These are phyloP conservation scores for Fragum fragum DNA, from an alignment of 2,888 invertebrate genomes.

Conservation along the genomic window DNA sequence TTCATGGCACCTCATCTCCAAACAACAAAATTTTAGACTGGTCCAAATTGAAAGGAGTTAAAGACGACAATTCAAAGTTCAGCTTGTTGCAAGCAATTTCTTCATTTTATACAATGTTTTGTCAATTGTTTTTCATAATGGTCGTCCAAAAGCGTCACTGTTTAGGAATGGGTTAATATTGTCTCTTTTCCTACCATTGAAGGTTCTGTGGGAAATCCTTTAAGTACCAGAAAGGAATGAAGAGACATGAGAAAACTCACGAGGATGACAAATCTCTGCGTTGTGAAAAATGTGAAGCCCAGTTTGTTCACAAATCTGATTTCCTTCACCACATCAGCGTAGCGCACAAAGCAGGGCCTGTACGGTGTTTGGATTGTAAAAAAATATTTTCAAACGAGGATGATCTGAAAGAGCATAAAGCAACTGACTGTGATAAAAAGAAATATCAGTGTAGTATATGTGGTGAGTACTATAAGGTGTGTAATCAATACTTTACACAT, in stretches of 20 bases:
- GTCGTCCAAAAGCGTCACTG: no score
- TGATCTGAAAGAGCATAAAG: conserved; percentile 39
- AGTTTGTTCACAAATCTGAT: conserved; percentile 43
- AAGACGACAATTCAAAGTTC: no score
- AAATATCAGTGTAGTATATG: conserved; percentile 44
- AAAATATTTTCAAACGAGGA: conserved; percentile 42
- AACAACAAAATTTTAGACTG: no score
- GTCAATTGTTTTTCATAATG: no score
- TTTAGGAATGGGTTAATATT: no score
- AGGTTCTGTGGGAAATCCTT: conserved; percentile 63
- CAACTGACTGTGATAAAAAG: conserved; percentile 35
- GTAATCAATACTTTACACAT: conserved; percentile 51
- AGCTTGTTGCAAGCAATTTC: no score
- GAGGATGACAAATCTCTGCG: conserved; percentile 40
- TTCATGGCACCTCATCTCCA: no score
- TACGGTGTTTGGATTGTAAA: conserved; percentile 45
- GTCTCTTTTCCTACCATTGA: conserved; percentile 1
- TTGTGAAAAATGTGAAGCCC: conserved; percentile 43
- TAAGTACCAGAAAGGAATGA: conserved; percentile 56
- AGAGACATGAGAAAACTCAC: conserved; percentile 59
- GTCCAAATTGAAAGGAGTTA: no score
- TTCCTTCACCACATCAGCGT: conserved; percentile 27
- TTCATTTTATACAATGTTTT: no score
- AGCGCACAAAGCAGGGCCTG: background rate
- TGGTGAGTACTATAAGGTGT: conserved; percentile 42